Conservation (phyloP, 2,113 vertebrate species). For the Oreotrochilus melanogaster region DNA sequence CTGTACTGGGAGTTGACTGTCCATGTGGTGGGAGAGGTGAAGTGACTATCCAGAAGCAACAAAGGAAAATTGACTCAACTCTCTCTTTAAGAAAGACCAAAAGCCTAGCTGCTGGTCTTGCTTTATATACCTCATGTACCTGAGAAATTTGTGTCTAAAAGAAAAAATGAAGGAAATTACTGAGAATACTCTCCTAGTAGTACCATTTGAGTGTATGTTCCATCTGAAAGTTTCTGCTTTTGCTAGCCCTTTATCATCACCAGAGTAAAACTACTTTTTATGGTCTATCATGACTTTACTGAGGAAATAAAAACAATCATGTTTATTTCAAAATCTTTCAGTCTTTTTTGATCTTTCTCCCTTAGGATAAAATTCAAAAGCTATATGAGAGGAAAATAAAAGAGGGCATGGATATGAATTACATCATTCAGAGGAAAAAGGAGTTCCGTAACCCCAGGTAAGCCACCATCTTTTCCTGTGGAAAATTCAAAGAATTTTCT, state of each 20-base stretch:
- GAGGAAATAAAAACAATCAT: not conserved
- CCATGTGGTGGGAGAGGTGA: not conserved
- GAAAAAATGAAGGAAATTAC: not conserved
- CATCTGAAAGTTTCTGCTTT: not conserved
- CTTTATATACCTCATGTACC: not conserved
- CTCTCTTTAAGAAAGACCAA: not conserved
- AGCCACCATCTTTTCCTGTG: not conserved
- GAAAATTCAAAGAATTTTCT: not conserved
- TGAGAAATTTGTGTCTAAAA: not conserved
- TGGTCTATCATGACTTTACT: not conserved
- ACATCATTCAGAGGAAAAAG: conserved; percentile 96
- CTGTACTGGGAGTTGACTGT: not conserved
- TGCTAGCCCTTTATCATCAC: not conserved
- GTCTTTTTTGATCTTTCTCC: not conserved
- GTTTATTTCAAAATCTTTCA: not conserved
- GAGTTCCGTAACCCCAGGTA: conserved; percentile 98
- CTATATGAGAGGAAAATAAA: conserved; percentile 93
- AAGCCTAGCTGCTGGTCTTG: not conserved
- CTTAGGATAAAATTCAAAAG: conserved; percentile 95
- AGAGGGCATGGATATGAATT: conserved; percentile 96
- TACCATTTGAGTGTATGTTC: not conserved
- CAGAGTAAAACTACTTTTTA: not conserved
- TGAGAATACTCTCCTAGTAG: not conserved
- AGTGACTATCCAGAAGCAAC: conserved; percentile 16
- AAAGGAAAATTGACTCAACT: conserved; percentile 30